phyloP scores from a whole-genome alignment of 2,888 invertebrate species.

The Plagodis dolabraria region DNA sequence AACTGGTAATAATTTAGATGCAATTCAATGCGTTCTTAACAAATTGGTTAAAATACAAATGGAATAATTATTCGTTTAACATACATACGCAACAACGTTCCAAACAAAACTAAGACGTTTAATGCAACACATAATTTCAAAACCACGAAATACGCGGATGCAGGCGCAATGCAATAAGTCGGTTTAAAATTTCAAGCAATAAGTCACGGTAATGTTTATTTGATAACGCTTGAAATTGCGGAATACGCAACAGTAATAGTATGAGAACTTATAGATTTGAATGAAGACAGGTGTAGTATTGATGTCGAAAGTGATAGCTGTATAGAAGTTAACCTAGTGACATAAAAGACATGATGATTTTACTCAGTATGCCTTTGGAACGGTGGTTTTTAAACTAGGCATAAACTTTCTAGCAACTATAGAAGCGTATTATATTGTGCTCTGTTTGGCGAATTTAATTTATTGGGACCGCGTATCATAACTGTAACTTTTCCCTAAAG shows the following conservation, averaged over 20 bases:
- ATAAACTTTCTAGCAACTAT: no score
- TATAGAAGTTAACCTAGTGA: slow-evolving; percentile 19
- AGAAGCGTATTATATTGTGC: no score
- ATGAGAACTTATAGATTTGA: slow-evolving; percentile 18
- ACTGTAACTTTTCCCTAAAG: no score
- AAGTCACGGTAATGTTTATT: slow-evolving; percentile 26
- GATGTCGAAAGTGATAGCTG: slow-evolving; percentile 26
- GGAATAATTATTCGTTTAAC: slow-evolving; percentile 20
- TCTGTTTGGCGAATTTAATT: no score
- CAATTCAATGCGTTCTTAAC: slow-evolving; percentile 4
- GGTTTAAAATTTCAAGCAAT: slow-evolving; percentile 27
- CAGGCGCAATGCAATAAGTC: slow-evolving; percentile 17
- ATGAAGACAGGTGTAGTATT: slow-evolving; percentile 15
- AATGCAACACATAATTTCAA: slow-evolving; percentile 22
- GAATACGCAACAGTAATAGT: slow-evolving; percentile 17
- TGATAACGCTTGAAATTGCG: slow-evolving; percentile 24
- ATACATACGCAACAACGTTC: slow-evolving; percentile 20
- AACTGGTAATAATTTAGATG: slow-evolving; percentile 3
- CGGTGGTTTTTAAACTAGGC: background rate
- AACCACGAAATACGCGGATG: slow-evolving; percentile 22
- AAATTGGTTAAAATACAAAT: slow-evolving; percentile 15
- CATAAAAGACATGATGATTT: slow-evolving; percentile 12
- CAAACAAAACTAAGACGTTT: slow-evolving; percentile 21
- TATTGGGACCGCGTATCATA: no score
- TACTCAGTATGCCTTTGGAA: background rate